phyloP scores from a whole-genome alignment of 1,140 invertebrate genomes.

The Nasonia vitripennis region DNA sequence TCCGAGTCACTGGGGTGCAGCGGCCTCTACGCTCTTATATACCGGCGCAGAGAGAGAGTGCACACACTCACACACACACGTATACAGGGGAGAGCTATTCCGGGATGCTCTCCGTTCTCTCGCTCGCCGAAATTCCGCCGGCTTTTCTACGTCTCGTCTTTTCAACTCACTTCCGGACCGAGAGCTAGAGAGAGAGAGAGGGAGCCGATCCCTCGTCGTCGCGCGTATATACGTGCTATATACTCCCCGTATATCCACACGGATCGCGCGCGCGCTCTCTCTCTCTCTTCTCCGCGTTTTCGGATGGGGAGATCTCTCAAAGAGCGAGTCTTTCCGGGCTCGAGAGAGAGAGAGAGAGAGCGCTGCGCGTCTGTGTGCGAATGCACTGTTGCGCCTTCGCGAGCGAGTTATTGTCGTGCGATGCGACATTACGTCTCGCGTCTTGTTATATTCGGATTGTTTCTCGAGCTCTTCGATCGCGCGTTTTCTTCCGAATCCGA shows the following conservation, averaged over 20 bases:
- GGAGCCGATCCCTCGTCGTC: background rate
- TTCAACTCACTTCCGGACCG: conserved; percentile 24
- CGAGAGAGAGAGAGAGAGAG: background rate
- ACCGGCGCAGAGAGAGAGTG: background rate
- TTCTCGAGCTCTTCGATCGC: background rate
- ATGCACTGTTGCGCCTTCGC: background rate
- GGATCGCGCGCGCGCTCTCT: background rate
- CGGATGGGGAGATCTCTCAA: background rate
- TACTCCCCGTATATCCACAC: background rate
- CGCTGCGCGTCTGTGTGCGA: background rate
- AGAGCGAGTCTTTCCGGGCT: conserved; percentile 1
- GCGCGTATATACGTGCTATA: background rate
- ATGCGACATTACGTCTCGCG: background rate
- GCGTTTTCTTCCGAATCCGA: background rate
- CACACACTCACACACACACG: background rate
- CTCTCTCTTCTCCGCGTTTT: background rate
- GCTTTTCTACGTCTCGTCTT: conserved; percentile 41
- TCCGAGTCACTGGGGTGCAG: conserved; percentile 12
- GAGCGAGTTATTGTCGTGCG: conserved; percentile 7
- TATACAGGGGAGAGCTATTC: background rate
- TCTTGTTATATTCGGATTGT: background rate
- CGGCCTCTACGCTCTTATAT: background rate
- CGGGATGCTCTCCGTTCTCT: conserved; percentile 2
- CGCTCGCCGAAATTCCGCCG: background rate
- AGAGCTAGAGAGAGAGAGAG: background rate